Base-by-base conservation (phyloP, 2,888 invertebrate species). In the Metalampra italica region DNA sequence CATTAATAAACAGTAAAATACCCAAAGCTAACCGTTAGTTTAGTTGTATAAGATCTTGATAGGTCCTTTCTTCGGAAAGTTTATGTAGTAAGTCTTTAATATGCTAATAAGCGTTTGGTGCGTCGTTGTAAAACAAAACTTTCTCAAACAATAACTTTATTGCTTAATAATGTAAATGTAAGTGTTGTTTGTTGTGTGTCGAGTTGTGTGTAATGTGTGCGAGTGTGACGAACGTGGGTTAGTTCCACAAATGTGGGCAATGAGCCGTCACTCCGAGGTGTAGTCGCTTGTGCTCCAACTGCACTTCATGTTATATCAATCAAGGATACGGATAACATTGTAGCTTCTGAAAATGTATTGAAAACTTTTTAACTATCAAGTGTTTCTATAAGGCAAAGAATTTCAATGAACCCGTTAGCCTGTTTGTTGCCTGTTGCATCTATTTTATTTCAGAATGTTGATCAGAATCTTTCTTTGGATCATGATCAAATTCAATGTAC, bases 171-270 rank as follows among this genome's bases (percentile, higher is more conserved):
- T 37, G 36, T 40, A 41, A 46, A 29, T 36, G 29, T 5, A 37
- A 39, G 13, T 39, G 34, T 34, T 34, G 9, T 11, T 9, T 9
- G 11, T 34, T 11, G 9, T 39, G 42, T 15, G 12, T 11, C 29
- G 22, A 22, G 30, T 15, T 40, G 40, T 40, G 29, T 41, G 29
- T 41, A n/a, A n/a, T 13, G 12, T 42, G 42, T 42, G 42, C 12
- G n/a, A 30, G 42, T 41, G 55, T 50, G 51, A 49, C 51, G 34
- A 49, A 55, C 40, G 12, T 37, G 43, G 29, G 43, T 53, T 29
- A 12, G 53, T 47, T 46, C 47, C 51, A 47, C 51, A 42, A 50
- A 46, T 54, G 48, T 47, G 47, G 32, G n/a, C 50, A 43, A 53
- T 53, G 55, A 46, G 50, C 51, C 49, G 14, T 43, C 45, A 29